These are phyloP conservation scores for Ptiloglossa arizonensis DNA, from an alignment of 1,140 invertebrate species.

Conservation along the genomic window DNA sequence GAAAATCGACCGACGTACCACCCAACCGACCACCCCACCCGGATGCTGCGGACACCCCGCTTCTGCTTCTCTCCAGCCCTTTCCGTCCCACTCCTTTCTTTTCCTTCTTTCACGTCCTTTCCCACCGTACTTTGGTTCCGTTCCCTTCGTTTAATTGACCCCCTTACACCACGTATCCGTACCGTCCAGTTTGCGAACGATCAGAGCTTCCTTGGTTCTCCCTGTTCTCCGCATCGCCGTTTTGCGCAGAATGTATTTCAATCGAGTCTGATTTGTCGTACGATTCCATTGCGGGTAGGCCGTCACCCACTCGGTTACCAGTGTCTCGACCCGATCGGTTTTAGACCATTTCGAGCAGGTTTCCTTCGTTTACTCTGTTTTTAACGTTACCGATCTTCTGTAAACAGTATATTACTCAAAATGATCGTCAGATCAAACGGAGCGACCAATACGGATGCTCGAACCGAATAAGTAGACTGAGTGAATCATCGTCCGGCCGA, in stretches of 20 bases:
- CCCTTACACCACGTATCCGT: background rate
- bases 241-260: background rate
- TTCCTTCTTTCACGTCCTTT: background rate
- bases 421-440: too few species aligned
- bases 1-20: slow-evolving; percentile 62
- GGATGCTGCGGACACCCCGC: slow-evolving; percentile 61
- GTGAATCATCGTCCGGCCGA: too few species aligned
- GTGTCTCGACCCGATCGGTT: background rate
- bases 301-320: background rate
- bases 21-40: slow-evolving; percentile 46
- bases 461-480: too few species aligned
- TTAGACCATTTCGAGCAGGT: background rate
- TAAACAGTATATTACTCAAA: too few species aligned
- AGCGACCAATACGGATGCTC: too few species aligned
- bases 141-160: background rate
- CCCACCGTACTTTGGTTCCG: background rate
- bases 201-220: background rate
- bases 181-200: too few species aligned
- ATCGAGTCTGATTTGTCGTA: background rate
- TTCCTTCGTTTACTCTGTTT: too few species aligned
- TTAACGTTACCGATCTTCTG: too few species aligned
- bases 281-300: background rate
- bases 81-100: background rate
- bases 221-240: too few species aligned
- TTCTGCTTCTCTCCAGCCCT: slow-evolving; percentile 15